Percentiles rank a stretch among this genome's conserved stretches.
These are phyloP conservation scores for Flabesymbios commensalis DNA, from an alignment of 2,888 invertebrate species.

Conservation along the genomic window DNA sequence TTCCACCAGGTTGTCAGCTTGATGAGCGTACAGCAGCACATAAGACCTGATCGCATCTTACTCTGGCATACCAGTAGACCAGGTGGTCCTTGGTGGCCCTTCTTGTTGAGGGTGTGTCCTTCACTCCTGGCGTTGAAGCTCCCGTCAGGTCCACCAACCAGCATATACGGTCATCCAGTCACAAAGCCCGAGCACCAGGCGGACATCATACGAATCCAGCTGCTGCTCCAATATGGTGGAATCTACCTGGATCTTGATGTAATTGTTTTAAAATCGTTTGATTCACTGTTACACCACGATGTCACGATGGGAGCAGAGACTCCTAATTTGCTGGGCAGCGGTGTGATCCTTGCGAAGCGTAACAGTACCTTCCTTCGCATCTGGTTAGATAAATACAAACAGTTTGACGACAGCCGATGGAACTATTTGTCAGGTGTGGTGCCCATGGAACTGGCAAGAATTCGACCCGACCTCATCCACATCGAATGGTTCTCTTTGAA, in stretches of 20 bases:
- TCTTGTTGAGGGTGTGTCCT: no score
- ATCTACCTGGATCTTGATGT: conserved; percentile 55
- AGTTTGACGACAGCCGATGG: conserved; percentile 24
- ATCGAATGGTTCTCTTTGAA: conserved; percentile 32
- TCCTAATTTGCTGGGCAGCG: conserved; percentile 39
- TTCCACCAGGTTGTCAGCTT: conserved; percentile 32
- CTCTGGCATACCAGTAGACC: conserved; percentile 30
- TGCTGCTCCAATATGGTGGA: conserved; percentile 43
- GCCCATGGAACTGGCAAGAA: conserved; percentile 29
- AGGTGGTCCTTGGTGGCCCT: conserved; percentile 32
- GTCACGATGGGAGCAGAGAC: conserved; percentile 47
- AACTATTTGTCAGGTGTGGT: conserved; percentile 28
- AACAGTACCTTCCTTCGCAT: conserved; percentile 41
- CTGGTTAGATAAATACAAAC: conserved; percentile 42
- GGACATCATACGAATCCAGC: conserved; percentile 34
- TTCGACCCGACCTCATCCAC: conserved; percentile 24
- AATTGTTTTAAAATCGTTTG: conserved; percentile 40
- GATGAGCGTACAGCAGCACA: conserved; percentile 23
- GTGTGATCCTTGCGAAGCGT: conserved; percentile 42
- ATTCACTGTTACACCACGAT: conserved; percentile 39
- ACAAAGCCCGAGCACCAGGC: conserved; percentile 31
- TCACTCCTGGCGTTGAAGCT: conserved; percentile 15
- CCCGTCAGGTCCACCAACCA: conserved; percentile 15
- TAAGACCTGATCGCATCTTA: conserved; percentile 24
- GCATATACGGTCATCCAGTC: conserved; percentile 20